Evolutionary conservation across 2,113 vertebrate genomes (phyloP).

Genomic region (Amphilophus citrinellus): DNA sequence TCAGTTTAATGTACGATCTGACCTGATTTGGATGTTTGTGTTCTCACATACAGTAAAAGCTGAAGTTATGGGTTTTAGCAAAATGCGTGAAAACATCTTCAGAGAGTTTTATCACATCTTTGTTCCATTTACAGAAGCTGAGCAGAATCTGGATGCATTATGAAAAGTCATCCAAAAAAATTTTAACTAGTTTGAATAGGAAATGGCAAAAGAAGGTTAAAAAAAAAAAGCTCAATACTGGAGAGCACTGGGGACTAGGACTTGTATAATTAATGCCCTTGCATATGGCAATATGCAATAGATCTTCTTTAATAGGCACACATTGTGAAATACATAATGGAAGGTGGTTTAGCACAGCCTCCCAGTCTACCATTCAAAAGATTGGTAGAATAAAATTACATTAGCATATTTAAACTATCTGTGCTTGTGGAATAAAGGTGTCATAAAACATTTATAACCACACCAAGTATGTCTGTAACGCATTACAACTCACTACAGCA

Average conservation of each 20-base stretch:
- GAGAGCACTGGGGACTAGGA: conserved; percentile 1
- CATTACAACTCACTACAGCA: neutral
- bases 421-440: conserved; percentile 15
- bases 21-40: neutral
- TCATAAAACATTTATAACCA: conserved; percentile 9
- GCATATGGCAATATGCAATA: conserved; percentile 38
- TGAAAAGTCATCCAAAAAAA: conserved; percentile 10
- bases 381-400: conserved; percentile 24
- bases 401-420: conserved; percentile 43
- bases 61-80: neutral
- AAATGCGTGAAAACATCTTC: neutral
- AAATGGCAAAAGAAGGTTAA: conserved; percentile 32
- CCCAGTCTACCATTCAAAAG: neutral
- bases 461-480: neutral
- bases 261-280: conserved; percentile 52
- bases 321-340: conserved; percentile 42
- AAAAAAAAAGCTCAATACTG: conserved; percentile 33
- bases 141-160: conserved; percentile 4
- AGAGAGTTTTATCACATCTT: conserved; percentile 26
- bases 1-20: conserved; percentile 2
- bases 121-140: conserved; percentile 9
- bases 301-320: conserved; percentile 45
- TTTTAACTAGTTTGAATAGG: conserved; percentile 45
- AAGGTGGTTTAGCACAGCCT: conserved; percentile 16
- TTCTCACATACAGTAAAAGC: neutral